Percentiles rank a stretch among this genome's conserved stretches.
These are phyloP conservation scores for Zaprionus nigranus DNA, from an alignment of 1,140 invertebrate species.

Conservation along the genomic window DNA sequence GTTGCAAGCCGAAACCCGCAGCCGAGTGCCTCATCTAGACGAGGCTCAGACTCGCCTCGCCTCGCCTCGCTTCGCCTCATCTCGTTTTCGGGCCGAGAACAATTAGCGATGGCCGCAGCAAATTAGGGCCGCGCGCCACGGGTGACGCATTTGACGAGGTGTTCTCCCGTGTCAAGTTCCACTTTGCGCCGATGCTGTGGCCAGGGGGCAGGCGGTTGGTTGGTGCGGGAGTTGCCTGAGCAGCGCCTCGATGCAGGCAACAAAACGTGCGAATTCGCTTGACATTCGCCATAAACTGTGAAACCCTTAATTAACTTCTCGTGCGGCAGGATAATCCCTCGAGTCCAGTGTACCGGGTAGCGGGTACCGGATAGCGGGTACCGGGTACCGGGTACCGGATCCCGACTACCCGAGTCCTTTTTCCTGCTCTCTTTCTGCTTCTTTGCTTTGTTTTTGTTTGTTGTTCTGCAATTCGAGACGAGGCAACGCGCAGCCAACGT, in stretches of 20 bases:
- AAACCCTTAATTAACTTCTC: constrained; percentile 81
- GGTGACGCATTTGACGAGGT: constrained; percentile 37
- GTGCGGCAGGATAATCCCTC: neutral
- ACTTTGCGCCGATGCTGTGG: neutral
- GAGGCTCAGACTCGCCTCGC: neutral
- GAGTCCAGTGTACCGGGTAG: neutral
- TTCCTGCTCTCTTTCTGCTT: constrained; percentile 6
- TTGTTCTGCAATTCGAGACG: constrained; percentile 59
- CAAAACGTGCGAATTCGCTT: constrained; percentile 31
- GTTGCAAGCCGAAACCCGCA: constrained; percentile 2
- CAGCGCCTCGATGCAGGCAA: constrained; percentile 1
- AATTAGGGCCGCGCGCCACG: constrained; percentile 68
- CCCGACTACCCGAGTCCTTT: constrained; percentile 32
- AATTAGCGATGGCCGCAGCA: constrained; percentile 70
- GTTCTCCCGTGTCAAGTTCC: constrained; percentile 1
- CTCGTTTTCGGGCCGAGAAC: constrained; percentile 43
- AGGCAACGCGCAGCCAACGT: constrained; percentile 18
- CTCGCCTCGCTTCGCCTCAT: neutral
- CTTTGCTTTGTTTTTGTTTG: constrained; percentile 10
- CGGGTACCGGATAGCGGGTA: no score
- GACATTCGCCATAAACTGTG: constrained; percentile 68
- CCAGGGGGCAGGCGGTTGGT: neutral
- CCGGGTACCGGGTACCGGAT: neutral
- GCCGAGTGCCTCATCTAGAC: neutral
- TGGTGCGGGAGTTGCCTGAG: neutral